These are phyloP conservation scores for Cyclophora punctaria DNA, from an alignment of 2,888 invertebrate genomes.

Conservation along the genomic window DNA sequence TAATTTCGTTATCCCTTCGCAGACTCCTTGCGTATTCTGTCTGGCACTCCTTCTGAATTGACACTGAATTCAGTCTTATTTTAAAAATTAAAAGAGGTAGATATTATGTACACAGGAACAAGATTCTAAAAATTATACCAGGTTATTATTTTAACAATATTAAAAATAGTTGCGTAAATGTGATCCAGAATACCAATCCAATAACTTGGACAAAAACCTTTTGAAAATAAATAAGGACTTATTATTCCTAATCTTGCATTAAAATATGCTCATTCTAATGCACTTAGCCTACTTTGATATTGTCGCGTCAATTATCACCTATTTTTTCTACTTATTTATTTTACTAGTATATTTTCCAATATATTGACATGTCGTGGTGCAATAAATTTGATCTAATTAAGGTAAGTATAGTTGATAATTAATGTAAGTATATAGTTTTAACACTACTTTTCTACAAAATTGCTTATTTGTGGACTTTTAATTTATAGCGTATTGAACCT, in stretches of 20 bases:
- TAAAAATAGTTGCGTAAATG: too few species aligned
- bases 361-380: constrained; percentile 26
- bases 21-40: too few species aligned
- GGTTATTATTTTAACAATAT: too few species aligned
- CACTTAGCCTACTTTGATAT: constrained; percentile 65
- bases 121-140: too few species aligned
- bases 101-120: constrained; percentile 41
- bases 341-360: constrained; percentile 5
- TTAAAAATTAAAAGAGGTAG: constrained; percentile 58
- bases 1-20: too few species aligned
- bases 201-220: too few species aligned
- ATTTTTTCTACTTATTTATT: constrained; percentile 28
- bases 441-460: constrained; percentile 15
- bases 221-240: too few species aligned
- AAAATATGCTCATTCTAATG: constrained; percentile 10
- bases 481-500: too few species aligned
- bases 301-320: constrained; percentile 66
- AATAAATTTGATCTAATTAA: constrained; percentile 22
- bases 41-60: constrained; percentile 52
- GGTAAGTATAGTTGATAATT: constrained; percentile 18
- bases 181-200: too few species aligned
- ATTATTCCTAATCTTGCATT: too few species aligned
- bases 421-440: constrained; percentile 17
- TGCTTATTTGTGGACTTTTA: constrained; percentile 10
- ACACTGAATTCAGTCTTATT: constrained; percentile 74